Conservation (phyloP, 2,888 invertebrate species). For the Norana najaformis region DNA sequence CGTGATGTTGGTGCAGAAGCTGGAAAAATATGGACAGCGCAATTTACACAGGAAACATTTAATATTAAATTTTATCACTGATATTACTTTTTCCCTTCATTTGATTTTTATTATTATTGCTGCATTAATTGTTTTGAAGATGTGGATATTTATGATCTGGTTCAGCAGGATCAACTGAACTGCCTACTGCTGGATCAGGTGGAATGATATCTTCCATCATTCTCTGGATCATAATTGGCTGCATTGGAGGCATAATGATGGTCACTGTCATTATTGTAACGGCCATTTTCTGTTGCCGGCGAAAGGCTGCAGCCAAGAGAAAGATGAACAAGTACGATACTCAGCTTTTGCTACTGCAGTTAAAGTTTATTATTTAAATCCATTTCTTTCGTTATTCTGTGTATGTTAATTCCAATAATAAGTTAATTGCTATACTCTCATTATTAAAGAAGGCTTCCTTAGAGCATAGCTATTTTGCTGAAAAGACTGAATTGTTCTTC, state of each 20-base stretch:
- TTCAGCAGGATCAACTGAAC: conserved; percentile 18
- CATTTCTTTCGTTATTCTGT: neutral
- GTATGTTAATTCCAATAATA: neutral
- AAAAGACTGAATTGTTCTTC: neutral
- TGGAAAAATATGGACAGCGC: too few relatives aligned
- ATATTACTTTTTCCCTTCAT: neutral
- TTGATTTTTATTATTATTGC: neutral
- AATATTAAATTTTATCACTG: neutral
- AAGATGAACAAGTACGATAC: neutral
- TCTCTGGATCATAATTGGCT: conserved; percentile 70
- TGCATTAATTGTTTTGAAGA: neutral
- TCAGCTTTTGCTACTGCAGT: neutral
- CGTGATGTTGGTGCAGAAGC: too few relatives aligned
- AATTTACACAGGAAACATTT: neutral
- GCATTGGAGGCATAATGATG: conserved; percentile 65
- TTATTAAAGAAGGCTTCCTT: neutral
- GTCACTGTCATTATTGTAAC: conserved; percentile 64
- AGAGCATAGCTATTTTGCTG: too few relatives aligned
- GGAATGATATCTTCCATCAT: conserved; percentile 67
- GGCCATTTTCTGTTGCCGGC: conserved; percentile 61
- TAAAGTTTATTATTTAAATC: neutral
- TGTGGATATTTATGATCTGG: neutral
- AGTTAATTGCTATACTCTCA: neutral
- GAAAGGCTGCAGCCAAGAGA: conserved; percentile 1
- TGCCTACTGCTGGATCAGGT: neutral